These are phyloP conservation scores for Hoplostethus mediterraneus DNA, from an alignment of 2,797 vertebrate genomes.

Conservation along the genomic window DNA sequence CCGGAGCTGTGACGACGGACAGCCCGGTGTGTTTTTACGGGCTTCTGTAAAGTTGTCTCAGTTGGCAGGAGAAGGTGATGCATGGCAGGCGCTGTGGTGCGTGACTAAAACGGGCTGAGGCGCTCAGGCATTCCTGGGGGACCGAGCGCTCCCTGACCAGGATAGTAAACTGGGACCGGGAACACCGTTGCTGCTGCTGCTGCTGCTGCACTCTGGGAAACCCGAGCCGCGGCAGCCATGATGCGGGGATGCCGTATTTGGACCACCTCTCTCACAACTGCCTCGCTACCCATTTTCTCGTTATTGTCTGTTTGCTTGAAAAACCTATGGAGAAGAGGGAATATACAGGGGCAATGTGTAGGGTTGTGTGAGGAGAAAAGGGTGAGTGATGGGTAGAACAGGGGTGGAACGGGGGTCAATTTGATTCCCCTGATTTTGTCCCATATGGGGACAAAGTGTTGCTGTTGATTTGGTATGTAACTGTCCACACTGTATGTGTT, in stretches of 20 bases:
- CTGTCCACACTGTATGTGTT: too few relatives aligned
- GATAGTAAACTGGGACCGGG: constrained; percentile 41
- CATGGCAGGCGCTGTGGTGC: constrained; percentile 47
- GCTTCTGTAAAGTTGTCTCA: constrained; percentile 29
- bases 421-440: too few relatives aligned
- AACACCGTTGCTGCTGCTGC: constrained; percentile 32
- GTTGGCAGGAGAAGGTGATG: constrained; percentile 45
- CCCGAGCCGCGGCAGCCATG: constrained; percentile 29
- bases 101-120: constrained; percentile 57
- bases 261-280: constrained; percentile 21
- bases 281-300: background rate
- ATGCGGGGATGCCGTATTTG: constrained; percentile 33
- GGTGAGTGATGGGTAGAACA: too few relatives aligned
- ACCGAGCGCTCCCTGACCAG: constrained; percentile 38
- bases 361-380: too few relatives aligned
- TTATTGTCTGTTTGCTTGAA: background rate
- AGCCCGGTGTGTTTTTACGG: constrained; percentile 1
- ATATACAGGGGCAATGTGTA: background rate
- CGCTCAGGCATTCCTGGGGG: constrained; percentile 61
- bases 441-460: too few relatives aligned
- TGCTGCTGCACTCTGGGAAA: constrained; percentile 46
- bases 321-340: background rate
- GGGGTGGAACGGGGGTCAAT: too few relatives aligned
- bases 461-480: too few relatives aligned
- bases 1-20: constrained; percentile 49